Percentiles rank a stretch among this genome's conserved stretches.
These are phyloP conservation scores for Drosophila putrida DNA, from an alignment of 2,888 invertebrate genomes.

Conservation along the genomic window DNA sequence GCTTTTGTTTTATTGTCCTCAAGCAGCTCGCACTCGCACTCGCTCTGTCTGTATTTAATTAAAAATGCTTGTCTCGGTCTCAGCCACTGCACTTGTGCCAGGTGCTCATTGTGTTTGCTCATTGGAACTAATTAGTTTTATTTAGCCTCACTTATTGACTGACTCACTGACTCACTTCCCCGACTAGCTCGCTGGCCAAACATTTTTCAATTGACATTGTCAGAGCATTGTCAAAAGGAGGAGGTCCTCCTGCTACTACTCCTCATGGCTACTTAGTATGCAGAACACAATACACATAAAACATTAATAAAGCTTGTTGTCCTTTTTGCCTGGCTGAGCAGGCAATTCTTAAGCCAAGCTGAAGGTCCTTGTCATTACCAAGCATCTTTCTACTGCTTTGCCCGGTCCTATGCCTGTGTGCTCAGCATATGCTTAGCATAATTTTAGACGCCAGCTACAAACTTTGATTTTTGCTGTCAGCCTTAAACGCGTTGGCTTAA, in stretches of 20 bases:
- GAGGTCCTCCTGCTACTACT: too few relatives aligned
- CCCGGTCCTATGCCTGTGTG: conserved; percentile 10
- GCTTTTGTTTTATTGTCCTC: conserved; percentile 9
- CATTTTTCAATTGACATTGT: conserved; percentile 80
- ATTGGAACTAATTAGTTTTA: conserved; percentile 79
- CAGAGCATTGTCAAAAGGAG: conserved; percentile 37
- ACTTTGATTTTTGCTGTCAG: conserved; percentile 47
- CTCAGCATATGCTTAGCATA: conserved; percentile 77
- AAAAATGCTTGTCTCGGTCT: conserved; percentile 66
- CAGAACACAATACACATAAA: conserved; percentile 77
- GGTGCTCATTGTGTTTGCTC: conserved; percentile 65
- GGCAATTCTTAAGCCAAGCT: conserved; percentile 43
- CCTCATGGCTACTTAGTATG: conserved; percentile 65
- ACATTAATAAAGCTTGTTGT: conserved; percentile 82
- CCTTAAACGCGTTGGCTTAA: conserved; percentile 55
- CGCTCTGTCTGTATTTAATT: conserved; percentile 64
- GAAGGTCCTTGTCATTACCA: conserved; percentile 76
- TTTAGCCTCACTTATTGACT: conserved; percentile 72
- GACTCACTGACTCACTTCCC: conserved; percentile 11
- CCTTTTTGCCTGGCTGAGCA: conserved; percentile 71
- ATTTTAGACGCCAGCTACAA: conserved; percentile 56
- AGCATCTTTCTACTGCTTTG: conserved; percentile 45
- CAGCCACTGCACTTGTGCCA: conserved; percentile 36
- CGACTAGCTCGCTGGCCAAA: conserved; percentile 25
- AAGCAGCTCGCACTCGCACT: neutral